Evolutionary conservation across 2,888 invertebrate species (phyloP).

Genomic region (Calameuta filiformis): DNA sequence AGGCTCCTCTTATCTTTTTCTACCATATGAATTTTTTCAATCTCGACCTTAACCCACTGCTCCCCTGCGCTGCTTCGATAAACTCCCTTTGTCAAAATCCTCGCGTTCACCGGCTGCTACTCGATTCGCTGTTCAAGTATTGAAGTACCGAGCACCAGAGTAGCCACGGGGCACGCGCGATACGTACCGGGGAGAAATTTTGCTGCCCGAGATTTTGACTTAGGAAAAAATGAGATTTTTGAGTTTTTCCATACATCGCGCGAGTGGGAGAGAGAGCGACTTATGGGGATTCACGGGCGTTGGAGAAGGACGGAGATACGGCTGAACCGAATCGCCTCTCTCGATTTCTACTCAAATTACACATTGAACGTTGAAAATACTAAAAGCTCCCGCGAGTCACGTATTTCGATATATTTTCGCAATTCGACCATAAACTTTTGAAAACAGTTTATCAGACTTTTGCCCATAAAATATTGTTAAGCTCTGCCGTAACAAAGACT

Average conservation of each 20-base stretch:
- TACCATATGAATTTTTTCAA: constrained; percentile 5
- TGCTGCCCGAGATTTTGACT: too few relatives aligned
- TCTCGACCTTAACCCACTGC: not conserved
- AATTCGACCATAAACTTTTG: not conserved
- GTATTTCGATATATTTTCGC: not conserved
- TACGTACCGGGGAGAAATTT: too few relatives aligned
- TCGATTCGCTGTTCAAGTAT: not conserved
- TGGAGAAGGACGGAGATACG: too few relatives aligned
- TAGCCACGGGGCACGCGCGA: too few relatives aligned
- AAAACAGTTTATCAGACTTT: not conserved
- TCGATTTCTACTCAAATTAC: not conserved
- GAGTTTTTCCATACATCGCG: not conserved
- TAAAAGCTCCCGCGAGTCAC: not conserved
- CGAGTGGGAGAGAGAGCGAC: not conserved
- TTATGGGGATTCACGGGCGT: too few relatives aligned
- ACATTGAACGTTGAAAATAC: not conserved
- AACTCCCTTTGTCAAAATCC: not conserved
- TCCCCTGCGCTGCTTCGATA: not conserved
- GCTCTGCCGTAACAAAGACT: not conserved
- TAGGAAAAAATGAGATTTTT: too few relatives aligned
- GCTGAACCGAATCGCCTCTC: too few relatives aligned
- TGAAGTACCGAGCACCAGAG: not conserved
- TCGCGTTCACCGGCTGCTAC: too few relatives aligned
- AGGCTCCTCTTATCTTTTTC: constrained; percentile 17
- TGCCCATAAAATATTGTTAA: not conserved